Conservation (phyloP, 2,888 invertebrate genomes). For the Branchipolynoe longqiensis region DNA sequence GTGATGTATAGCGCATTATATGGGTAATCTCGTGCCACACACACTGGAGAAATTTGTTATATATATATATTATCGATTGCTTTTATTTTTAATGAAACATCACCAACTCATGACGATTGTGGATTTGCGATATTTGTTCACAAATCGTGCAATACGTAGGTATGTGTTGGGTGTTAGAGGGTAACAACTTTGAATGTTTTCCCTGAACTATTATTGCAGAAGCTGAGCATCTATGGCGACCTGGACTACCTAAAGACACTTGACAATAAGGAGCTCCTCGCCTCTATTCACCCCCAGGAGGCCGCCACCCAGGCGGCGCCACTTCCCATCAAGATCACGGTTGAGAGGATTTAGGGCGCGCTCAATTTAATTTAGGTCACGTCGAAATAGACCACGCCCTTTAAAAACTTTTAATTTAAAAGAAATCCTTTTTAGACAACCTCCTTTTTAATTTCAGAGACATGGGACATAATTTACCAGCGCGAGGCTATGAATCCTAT, state of each 20-base stretch:
- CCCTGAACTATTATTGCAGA: conserved; percentile 75
- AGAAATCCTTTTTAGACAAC: background rate
- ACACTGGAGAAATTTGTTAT: too few species aligned
- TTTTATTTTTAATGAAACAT: too few species aligned
- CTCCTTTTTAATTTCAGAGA: background rate
- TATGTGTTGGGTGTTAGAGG: too few species aligned
- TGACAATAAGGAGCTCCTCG: conserved; percentile 70
- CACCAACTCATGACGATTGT: too few species aligned
- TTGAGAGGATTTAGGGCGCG: conserved; percentile 71
- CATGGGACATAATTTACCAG: too few species aligned
- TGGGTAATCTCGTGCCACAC: too few species aligned
- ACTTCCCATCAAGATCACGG: conserved; percentile 76
- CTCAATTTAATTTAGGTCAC: background rate
- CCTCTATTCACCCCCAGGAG: conserved; percentile 64
- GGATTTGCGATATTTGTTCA: too few species aligned
- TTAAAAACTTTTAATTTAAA: background rate
- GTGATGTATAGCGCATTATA: too few species aligned
- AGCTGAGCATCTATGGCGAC: conserved; percentile 79
- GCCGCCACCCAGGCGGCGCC: conserved; percentile 69
- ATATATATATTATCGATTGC: too few species aligned
- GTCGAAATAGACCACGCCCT: background rate
- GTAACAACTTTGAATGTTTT: too few species aligned
- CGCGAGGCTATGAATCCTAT: too few species aligned
- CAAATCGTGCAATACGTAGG: too few species aligned
- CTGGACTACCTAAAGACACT: conserved; percentile 76